A percentile compares a stretch with the other conserved stretches of the same genome.
Evolutionary conservation across 2,113 vertebrate species (phyloP).

Genomic region (Motacilla alba): DNA sequence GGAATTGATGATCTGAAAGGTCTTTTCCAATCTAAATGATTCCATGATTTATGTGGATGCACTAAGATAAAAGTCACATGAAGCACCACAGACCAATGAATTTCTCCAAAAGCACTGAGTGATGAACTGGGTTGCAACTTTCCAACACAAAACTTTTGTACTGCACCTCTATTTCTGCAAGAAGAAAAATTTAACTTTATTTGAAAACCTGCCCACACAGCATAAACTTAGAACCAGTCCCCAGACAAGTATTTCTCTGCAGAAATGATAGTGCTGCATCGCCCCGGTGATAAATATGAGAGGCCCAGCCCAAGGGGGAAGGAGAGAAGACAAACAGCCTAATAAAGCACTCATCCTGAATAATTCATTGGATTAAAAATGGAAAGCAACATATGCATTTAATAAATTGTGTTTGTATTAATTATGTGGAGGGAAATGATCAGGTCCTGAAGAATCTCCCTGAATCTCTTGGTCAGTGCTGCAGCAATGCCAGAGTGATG

Average conservation of each 20-base stretch:
- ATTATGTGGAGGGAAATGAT: not conserved
- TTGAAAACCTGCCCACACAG: not conserved
- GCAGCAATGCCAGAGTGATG: not conserved
- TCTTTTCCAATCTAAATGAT: not conserved
- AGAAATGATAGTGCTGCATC: accelerated
- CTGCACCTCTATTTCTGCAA: not conserved
- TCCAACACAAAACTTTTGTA: not conserved
- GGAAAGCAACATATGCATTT: not conserved
- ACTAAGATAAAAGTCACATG: not conserved
- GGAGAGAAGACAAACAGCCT: not conserved
- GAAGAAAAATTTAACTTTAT: not conserved
- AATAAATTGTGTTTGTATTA: not conserved
- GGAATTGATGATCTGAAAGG: not conserved
- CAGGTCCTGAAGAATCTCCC: no score
- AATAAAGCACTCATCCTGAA: not conserved
- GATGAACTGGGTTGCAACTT: not conserved
- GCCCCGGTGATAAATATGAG: accelerated
- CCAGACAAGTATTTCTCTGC: not conserved
- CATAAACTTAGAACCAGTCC: not conserved
- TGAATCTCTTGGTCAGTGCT: not conserved
- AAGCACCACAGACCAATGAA: accelerated
- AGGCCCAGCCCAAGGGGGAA: not conserved
- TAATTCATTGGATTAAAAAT: not conserved
- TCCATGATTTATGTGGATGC: not conserved
- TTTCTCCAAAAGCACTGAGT: not conserved